Evolutionary conservation across 2,113 vertebrate genomes (phyloP).

Genomic region (Mus musculus): DNA sequence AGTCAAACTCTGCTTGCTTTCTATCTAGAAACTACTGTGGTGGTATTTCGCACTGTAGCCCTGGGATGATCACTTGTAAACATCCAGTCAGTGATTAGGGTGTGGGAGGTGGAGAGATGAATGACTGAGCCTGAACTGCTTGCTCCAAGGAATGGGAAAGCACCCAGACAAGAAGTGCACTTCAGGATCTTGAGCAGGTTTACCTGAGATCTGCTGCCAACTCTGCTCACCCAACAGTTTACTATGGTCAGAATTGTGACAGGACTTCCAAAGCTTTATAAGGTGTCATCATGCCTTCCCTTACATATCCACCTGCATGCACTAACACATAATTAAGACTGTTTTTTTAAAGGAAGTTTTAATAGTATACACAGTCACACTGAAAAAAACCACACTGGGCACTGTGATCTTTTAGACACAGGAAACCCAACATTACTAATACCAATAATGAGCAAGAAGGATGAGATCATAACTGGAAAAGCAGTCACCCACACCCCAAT

Average conservation of each 20-base stretch:
- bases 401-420: neutral
- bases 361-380: neutral
- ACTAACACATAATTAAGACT: neutral
- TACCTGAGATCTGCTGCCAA: neutral
- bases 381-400: slow-evolving; percentile 24
- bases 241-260: neutral
- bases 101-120: fast-evolving
- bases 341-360: neutral
- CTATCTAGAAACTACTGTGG: neutral
- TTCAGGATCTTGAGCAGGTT: neutral
- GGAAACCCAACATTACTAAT: slow-evolving; percentile 32
- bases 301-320: neutral
- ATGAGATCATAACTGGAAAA: neutral
- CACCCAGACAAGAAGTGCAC: neutral
- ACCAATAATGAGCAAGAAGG: slow-evolving; percentile 31
- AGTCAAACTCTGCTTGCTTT: neutral
- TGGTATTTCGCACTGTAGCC: neutral
- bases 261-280: neutral
- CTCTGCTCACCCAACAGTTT: neutral
- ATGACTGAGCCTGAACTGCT: no score
- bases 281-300: neutral
- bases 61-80: neutral
- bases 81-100: no score
- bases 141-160: neutral
- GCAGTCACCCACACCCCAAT: neutral